phyloP scores from a whole-genome alignment of 2,888 invertebrate species.

The Heptascelio sp. region DNA sequence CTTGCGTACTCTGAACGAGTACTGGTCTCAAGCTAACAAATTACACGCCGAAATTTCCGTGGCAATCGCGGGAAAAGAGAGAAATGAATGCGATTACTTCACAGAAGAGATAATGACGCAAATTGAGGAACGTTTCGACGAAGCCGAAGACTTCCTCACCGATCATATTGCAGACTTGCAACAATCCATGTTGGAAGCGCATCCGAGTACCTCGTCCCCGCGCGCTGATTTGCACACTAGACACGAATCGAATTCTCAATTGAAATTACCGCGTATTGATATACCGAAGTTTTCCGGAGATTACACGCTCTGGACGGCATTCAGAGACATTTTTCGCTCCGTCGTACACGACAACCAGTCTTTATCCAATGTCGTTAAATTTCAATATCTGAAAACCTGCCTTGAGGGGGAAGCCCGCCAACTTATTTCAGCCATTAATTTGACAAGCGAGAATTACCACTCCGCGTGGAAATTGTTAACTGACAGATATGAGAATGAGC shows the following conservation, averaged over 20 bases:
- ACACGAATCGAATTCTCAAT: no score
- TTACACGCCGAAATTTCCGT: neutral
- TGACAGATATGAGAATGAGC: slow-evolving; percentile 6
- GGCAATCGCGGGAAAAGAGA: neutral
- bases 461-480: neutral
- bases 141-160: neutral
- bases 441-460: neutral
- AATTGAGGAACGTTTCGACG: neutral
- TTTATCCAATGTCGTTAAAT: neutral
- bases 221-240: no score
- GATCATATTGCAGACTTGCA: no score
- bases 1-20: neutral
- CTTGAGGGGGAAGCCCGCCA: neutral
- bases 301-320: neutral
- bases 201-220: no score
- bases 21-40: neutral
- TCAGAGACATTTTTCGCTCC: neutral
- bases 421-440: neutral
- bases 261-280: neutral
- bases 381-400: neutral
- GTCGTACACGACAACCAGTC: neutral
- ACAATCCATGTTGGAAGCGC: no score
- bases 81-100: neutral
- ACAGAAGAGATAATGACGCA: neutral
- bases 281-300: neutral